Base-by-base conservation (phyloP, 2,888 invertebrate species). In the Eledona agricola region DNA sequence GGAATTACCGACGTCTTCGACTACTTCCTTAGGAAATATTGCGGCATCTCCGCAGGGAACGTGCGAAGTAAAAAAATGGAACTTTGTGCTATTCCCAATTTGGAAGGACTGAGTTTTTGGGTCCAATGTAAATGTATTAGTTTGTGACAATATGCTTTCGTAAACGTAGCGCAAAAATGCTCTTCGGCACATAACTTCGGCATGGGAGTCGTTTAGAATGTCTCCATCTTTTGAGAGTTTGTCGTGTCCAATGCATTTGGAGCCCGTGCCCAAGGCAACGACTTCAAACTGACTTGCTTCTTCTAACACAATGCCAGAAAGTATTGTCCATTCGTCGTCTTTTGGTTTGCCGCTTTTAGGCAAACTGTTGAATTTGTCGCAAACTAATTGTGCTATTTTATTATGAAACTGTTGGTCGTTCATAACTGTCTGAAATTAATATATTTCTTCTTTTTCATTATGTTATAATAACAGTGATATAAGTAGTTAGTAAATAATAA, bases 31-130 rank as follows among this genome's bases (percentile, higher is more conserved):
- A 0, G 83, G 82, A 70, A 90, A 83, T 63, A 96, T 96, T 9
- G 93, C 89, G 6, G 93, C 93, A 81, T 96, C 96, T 0, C 96
- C 96, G 78, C 96, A 96, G 9, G 96, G 96, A 22, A 89, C 82
- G 71, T 93, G 90, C 35, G 92, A 93, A 16, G 90, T 86, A 67
- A 89, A 92, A 68, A 96, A 88, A 72, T 93, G 88, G 75, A 92
- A 93, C 15, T 82, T 79, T 13, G 90, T 72, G 22, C 78, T 78
- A 2, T 79, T 65, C 63, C 81, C 82, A 1, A 71, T 22, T 4
- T 6, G 9, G 55, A 65, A 71, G 43, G 67, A 55, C 22, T 53
- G 23, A 25, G 32, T 40, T 31, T 35, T 17, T 9, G 37, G 2
- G 4, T 9, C 15, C 20, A 17, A 51, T 3, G 16, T 40, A 31